Conservation (phyloP, 2,888 invertebrate species). For the Myathropa florea region DNA sequence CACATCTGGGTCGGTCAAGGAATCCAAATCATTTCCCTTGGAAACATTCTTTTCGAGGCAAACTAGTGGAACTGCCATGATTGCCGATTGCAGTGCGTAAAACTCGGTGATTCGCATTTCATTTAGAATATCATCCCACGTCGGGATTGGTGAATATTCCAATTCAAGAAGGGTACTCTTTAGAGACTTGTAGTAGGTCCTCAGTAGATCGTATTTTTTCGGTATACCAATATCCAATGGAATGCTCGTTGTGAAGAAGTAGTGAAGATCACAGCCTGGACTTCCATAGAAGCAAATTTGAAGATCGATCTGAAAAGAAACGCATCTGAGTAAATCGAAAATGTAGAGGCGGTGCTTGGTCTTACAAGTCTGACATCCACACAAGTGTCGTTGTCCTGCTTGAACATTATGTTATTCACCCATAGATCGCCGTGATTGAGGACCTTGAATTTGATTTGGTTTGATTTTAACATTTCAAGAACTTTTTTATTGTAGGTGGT, state of each 20-base stretch:
- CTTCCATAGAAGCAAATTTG: constrained; percentile 15
- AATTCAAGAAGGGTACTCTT: background rate
- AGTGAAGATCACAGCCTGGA: constrained; percentile 18
- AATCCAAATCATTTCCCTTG: constrained; percentile 7
- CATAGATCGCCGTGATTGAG: constrained; percentile 81
- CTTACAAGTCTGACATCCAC: background rate
- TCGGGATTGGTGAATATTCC: constrained; percentile 20
- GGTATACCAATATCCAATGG: constrained; percentile 2
- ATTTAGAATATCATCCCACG: constrained; percentile 31
- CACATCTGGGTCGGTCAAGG: background rate
- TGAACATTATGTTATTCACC: constrained; percentile 80
- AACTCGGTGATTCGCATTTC: constrained; percentile 59
- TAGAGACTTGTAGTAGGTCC: constrained; percentile 23
- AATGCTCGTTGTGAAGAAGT: constrained; percentile 21
- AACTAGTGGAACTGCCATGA: background rate
- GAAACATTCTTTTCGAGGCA: background rate
- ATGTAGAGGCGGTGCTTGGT: background rate
- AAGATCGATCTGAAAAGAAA: constrained; percentile 28
- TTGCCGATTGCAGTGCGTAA: constrained; percentile 14
- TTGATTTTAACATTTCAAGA: background rate
- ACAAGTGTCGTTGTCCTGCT: constrained; percentile 71
- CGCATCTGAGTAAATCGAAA: background rate
- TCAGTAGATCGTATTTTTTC: constrained; percentile 24
- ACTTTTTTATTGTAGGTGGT: background rate
- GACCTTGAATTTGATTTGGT: constrained; percentile 71